A percentile compares a stretch with the other conserved stretches of the same genome.
These are phyloP conservation scores for Sylvilagus bachmani DNA, from an alignment of 2,113 vertebrate genomes.

Conservation along the genomic window DNA sequence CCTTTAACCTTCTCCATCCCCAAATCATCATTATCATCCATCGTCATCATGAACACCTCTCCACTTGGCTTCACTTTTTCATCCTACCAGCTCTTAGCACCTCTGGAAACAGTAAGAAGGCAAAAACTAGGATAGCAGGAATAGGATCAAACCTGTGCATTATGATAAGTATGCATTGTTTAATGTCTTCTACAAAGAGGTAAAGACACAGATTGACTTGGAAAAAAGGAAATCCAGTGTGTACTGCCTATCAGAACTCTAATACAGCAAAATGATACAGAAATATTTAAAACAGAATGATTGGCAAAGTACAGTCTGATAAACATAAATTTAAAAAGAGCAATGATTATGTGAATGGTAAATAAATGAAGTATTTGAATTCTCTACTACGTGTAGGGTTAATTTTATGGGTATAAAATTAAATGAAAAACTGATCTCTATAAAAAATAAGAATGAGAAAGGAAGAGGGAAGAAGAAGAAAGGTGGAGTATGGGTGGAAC, in stretches of 20 bases:
- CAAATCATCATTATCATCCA: background rate
- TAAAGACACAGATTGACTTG: conserved; percentile 16
- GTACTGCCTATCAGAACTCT: background rate
- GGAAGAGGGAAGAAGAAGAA: too few species aligned
- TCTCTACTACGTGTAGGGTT: background rate
- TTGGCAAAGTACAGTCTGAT: background rate
- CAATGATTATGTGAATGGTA: background rate
- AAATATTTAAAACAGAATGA: conserved; percentile 39
- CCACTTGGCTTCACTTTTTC: conserved; percentile 4
- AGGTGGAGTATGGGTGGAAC: too few species aligned
- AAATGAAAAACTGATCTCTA: too few species aligned
- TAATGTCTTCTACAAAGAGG: conserved; percentile 1
- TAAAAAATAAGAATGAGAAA: too few species aligned
- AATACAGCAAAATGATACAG: conserved; percentile 3
- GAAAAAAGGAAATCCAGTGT: background rate
- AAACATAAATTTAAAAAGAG: background rate
- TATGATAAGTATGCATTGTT: conserved; percentile 9
- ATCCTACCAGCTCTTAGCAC: conserved; percentile 21
- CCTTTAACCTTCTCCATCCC: background rate
- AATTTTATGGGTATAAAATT: too few species aligned
- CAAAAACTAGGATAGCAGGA: conserved; percentile 55
- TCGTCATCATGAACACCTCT: background rate
- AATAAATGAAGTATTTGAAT: background rate
- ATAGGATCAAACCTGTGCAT: conserved; percentile 27
- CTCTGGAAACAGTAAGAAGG: conserved; percentile 44